These are phyloP conservation scores for Frieseomelitta varia DNA, from an alignment of 1,140 invertebrate species.

Conservation along the genomic window DNA sequence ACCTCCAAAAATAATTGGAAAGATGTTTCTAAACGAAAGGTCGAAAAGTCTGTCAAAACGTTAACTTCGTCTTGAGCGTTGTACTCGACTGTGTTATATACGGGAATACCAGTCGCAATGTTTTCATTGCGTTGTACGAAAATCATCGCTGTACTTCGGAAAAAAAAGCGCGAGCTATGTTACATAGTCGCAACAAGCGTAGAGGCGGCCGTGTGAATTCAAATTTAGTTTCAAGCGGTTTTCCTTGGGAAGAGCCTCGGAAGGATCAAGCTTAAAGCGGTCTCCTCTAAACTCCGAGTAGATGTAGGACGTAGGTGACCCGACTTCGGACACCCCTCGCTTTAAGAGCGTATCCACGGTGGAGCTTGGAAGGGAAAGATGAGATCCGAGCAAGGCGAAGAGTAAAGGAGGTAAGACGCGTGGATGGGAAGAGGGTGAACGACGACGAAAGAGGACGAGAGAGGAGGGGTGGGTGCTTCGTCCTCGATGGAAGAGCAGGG, in stretches of 20 bases:
- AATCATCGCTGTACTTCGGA: too few species aligned
- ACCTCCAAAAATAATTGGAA: too few species aligned
- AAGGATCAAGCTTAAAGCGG: slow-evolving; percentile 48
- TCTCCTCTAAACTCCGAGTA: slow-evolving; percentile 43
- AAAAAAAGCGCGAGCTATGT: neutral
- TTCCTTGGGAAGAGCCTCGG: slow-evolving; percentile 18
- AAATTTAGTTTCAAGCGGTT: slow-evolving; percentile 33
- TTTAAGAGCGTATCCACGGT: slow-evolving; percentile 56
- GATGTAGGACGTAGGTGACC: slow-evolving; percentile 57
- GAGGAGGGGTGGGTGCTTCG: slow-evolving; percentile 41
- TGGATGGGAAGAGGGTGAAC: neutral
- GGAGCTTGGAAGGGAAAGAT: slow-evolving; percentile 16
- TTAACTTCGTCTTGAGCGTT: too few species aligned
- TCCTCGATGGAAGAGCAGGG: slow-evolving; percentile 69
- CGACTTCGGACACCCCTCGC: slow-evolving; percentile 53
- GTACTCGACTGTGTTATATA: too few species aligned
- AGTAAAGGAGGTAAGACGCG: neutral
- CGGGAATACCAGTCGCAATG: too few species aligned
- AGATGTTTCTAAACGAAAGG: too few species aligned
- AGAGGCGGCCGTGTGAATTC: slow-evolving; percentile 29
- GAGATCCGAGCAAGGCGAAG: slow-evolving; percentile 3
- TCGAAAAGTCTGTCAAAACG: too few species aligned
- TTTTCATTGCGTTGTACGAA: too few species aligned
- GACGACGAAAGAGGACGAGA: slow-evolving; percentile 42
- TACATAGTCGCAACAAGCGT: neutral